Percentiles rank a stretch among this genome's conserved stretches.
phyloP scores from a whole-genome alignment of 1,140 invertebrate species.

The Monomorium pharaonis region DNA sequence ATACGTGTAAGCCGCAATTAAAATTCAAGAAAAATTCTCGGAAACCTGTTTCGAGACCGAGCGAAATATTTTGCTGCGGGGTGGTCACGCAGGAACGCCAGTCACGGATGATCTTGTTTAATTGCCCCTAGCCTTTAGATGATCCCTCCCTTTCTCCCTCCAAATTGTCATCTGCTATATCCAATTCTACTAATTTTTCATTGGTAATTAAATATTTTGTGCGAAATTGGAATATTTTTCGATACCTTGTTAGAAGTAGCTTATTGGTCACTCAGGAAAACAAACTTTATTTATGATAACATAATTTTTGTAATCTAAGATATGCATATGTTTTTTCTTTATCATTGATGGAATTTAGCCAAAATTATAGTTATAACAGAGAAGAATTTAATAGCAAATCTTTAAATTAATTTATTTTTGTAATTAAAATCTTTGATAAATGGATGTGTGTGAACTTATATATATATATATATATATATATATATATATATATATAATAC shows the following conservation, averaged over 20 bases:
- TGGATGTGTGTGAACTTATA: too few relatives aligned
- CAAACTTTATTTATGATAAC: not conserved
- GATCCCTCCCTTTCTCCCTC: not conserved
- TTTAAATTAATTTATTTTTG: too few relatives aligned
- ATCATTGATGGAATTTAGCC: not conserved
- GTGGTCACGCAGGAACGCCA: conserved; percentile 61
- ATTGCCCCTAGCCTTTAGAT: conserved; percentile 48
- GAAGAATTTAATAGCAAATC: not conserved
- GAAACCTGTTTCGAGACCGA: conserved; percentile 61
- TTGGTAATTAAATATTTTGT: not conserved
- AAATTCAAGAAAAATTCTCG: conserved; percentile 72
- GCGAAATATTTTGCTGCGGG: conserved; percentile 64
- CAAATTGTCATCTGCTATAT: not conserved
- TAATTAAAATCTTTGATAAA: too few relatives aligned
- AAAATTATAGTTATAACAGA: not conserved
- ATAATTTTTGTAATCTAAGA: too few relatives aligned
- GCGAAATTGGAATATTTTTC: conserved; percentile 7
- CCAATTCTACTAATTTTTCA: not conserved
- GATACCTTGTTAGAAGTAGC: not conserved
- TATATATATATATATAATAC: too few relatives aligned
- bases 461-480: too few relatives aligned
- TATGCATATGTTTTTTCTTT: not conserved
- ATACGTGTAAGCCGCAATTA: conserved; percentile 72
- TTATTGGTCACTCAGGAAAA: not conserved
- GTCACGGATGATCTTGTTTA: conserved; percentile 70